Base-by-base conservation (phyloP, 2,888 invertebrate species). In the Smittia sp. region DNA sequence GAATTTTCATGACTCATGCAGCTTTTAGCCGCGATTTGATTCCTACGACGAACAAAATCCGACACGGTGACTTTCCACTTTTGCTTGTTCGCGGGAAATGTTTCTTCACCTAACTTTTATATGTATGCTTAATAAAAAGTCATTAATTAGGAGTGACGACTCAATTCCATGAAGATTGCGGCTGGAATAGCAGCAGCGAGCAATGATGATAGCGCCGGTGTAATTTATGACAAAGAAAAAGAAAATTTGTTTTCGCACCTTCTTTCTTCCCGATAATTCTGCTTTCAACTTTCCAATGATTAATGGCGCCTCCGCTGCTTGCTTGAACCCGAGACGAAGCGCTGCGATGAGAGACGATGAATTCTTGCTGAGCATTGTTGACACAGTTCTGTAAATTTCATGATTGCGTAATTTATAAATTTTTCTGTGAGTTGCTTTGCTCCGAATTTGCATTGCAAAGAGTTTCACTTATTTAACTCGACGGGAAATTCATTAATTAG, bases 171-270 rank as follows among this genome's bases (percentile, higher is more conserved):
- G 58, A 3, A 32, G 32, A 32, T 32, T 32, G 32, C 9, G 32
- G 32, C 32, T 32, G 32, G 32, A 3, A 18, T 58, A 7, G 58
- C 6, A n/a, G 58, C 7, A 58, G 22, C 4, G 22, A 4, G 1
- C 22, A 22, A 2, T 46, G n/a, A 46, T 46, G 11, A 9, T 9
- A 9, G 2, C 2, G 46, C 46, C 46, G 11, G 3, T 18, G 58
- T 58, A 58, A 58, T 58, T 58, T 58, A 58, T 58, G 58, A 58
- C 58, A 58, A 7, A n/a, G n/a, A n/a, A n/a, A n/a, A 46, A 46
- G 13, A 22, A 58, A 58, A 58, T 22, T 18, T 22, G 22, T 58
- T 58, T 58, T 58, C 58, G 22, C 58, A 58, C 58, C 58, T 58
- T 22, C 20, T 58, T 58, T 58, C 13, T 15, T 46, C n/a, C 15